phyloP scores from a whole-genome alignment of 2,888 invertebrate genomes.

The Andrena flavipes region DNA sequence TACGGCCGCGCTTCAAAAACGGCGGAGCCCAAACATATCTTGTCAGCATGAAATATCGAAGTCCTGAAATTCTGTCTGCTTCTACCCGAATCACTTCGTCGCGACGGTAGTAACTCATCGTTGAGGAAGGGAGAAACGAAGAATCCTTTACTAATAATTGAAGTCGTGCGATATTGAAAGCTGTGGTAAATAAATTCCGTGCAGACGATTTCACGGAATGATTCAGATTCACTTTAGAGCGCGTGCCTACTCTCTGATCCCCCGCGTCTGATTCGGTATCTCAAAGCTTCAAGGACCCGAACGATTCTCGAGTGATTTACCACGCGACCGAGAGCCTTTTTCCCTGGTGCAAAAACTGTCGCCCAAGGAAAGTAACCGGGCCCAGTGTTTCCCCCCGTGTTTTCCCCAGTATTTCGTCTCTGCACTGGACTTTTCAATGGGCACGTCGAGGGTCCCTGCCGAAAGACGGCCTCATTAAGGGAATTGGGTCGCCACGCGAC shows the following conservation, averaged over 20 bases:
- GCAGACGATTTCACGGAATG: not conserved
- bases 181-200: not conserved
- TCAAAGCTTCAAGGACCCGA: not conserved
- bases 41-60: too few species aligned
- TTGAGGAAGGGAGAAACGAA: too few species aligned
- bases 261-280: not conserved
- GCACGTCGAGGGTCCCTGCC: conserved; percentile 45
- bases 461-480: conserved; percentile 75
- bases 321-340: not conserved
- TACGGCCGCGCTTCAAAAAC: too few species aligned
- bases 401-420: conserved; percentile 31
- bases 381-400: conserved; percentile 21
- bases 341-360: not conserved
- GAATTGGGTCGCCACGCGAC: conserved; percentile 76
- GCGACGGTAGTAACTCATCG: too few species aligned
- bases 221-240: not conserved
- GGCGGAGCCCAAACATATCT: too few species aligned
- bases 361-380: not conserved
- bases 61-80: too few species aligned
- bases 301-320: conserved; percentile 43
- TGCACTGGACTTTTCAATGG: conserved; percentile 58
- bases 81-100: too few species aligned
- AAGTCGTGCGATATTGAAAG: too few species aligned
- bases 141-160: too few species aligned
- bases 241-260: not conserved